Base-by-base conservation (phyloP, 2,113 vertebrate species). In the Rhadina sibilatrix region DNA sequence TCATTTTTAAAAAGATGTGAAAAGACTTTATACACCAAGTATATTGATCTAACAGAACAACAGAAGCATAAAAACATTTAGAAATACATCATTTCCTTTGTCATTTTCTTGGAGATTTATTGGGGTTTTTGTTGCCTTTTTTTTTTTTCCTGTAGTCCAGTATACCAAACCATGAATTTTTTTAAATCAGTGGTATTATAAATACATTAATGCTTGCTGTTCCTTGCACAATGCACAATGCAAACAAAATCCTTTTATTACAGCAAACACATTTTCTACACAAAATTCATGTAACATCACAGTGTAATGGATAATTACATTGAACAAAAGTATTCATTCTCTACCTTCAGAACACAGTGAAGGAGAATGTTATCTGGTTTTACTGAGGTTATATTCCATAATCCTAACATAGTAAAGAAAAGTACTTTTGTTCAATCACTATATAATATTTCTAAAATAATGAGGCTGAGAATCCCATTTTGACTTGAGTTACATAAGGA, bases 41-140 rank as follows among this genome's bases (percentile, higher is more conserved):
- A n/a, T 53, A 31, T 12, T 60, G 31, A 77, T 8, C 3, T 35
- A 86, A 56, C 16, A 47, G 46, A 70, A 80, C 13, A 95, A 87
- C 10, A 5, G 20, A 87, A n/a, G 7, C 14, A 33, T 71, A 28
- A 46, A 88, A 88, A 33, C 17, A 12, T 40, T 69, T 38, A 88
- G 17, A 22, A 65, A 56, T 49, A 46, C 25, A 23, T 33, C 15
- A 50, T 42, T 74, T 89, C 7, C 12, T 54, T 70, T 44, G 20
- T 57, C 4, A 44, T 77, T 69, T 76, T 69, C 27, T 49, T 20
- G 13, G 27, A 49, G 3, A 9, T 28, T 70, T 74, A 11, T 63
- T 82, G 17, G 4, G 2, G 2, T 0, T 60, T 52, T 60, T n/a
- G n/a, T 18, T 30, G 10, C 28, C 9, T 11, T 33, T 31, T 31